Evolutionary conservation across 2,113 vertebrate genomes (phyloP), one percentile per base, ranked within the genome.

Genomic region (Varanus komodoensis): DNA sequence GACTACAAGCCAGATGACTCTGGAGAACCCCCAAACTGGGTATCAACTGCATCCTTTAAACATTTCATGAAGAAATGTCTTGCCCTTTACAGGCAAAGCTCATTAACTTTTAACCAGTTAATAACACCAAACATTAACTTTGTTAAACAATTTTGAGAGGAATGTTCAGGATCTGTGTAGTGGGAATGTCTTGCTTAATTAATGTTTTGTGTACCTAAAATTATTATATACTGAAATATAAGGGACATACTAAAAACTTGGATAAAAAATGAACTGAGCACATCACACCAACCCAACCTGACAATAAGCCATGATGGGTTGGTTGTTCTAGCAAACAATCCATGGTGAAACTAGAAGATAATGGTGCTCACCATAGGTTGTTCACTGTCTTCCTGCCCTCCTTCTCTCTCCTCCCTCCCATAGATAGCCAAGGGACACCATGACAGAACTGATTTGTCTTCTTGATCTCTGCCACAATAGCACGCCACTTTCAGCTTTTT

Each of bases 51-150:
- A 92, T 87, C 25, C 79, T 82, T 80, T 54, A 89, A 95, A 93
- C 17, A n/a, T 75, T 91, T 94, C 82, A 32, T 68, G 32, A 0
- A 17, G 27, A 71, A 32, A 57, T 88, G 54, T 32, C 0, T 74
- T 29, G 87, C 64, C 81, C 8, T 82, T 86, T 68, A 50, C 73
- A 92, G 71, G 27, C 14, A 87, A 92, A 95, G 32, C 4, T 90
- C 91, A 82, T 87, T 92, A 78, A 74, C 85, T 91, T 50, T 93
- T 95, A 94, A 92, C 85, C 83, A 93, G 87, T 93, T 94, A 95
- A 95, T 96, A 94, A 93, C 87, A 82, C 94, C 84, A 95, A 93
- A 61, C 86, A 86, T 25, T 95, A 15, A 94, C 86, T 95, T 91
- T 93, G 83, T 95, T 96, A 97, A 93, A 52, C 84, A 88, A 86